These are phyloP conservation scores for Balaeniceps rex DNA, from an alignment of 2,113 vertebrate species.

Conservation along the genomic window DNA sequence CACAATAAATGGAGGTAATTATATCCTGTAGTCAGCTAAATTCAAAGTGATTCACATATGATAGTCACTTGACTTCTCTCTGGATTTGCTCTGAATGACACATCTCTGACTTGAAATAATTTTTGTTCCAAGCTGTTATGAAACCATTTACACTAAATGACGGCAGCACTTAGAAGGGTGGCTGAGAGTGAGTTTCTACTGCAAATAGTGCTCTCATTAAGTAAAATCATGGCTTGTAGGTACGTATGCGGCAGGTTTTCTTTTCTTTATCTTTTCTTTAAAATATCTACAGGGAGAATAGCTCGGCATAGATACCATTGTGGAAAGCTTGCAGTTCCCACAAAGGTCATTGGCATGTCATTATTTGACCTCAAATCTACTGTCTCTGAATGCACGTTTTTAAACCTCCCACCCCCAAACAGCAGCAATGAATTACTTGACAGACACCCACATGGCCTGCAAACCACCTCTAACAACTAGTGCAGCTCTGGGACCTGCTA, in stretches of 20 bases:
- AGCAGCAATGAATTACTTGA: not conserved
- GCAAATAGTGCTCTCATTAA: not conserved
- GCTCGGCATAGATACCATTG: not conserved
- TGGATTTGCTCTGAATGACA: constrained; percentile 52
- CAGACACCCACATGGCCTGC: not conserved
- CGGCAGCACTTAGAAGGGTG: constrained; percentile 9
- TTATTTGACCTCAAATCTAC: not conserved
- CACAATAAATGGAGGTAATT: constrained; percentile 52
- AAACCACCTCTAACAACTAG: not conserved
- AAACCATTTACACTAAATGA: constrained; percentile 56
- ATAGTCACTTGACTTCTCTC: constrained; percentile 49
- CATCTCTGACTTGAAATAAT: constrained; percentile 44
- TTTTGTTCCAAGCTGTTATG: constrained; percentile 41
- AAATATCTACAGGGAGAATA: not conserved
- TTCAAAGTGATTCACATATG: constrained; percentile 48
- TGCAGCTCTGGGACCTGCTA: not conserved
- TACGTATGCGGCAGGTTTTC: not conserved
- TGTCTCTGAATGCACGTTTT: not conserved
- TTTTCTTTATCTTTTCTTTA: not conserved
- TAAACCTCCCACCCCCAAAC: not conserved
- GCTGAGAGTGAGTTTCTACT: not conserved
- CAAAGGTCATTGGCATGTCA: not conserved
- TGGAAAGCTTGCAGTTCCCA: not conserved
- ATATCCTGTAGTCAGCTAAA: constrained; percentile 43
- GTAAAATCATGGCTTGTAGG: not conserved